Evolutionary conservation across 2,113 vertebrate genomes (phyloP).

Genomic region (Oxyruncus cristatus): DNA sequence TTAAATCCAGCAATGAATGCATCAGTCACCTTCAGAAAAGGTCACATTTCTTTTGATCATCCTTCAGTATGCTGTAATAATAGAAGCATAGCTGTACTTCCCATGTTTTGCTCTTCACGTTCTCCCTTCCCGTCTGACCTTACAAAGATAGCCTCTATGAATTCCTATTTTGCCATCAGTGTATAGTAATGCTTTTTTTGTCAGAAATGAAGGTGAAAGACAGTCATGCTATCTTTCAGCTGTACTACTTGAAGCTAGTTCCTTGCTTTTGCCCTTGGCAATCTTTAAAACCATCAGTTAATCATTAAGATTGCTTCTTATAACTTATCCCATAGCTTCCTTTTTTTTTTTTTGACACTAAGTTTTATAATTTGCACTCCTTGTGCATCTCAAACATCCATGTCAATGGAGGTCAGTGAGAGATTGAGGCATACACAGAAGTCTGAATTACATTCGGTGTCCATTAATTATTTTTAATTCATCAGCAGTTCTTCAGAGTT

Average conservation of each 20-base stretch:
- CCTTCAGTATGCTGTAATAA: background rate
- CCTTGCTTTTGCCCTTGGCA: background rate
- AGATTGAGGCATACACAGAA: background rate
- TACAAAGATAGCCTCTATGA: background rate
- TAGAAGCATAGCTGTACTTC: background rate
- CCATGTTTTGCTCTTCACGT: background rate
- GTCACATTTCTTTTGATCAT: background rate
- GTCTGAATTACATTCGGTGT: background rate
- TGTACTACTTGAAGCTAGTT: background rate
- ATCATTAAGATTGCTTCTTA: background rate
- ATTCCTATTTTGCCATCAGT: background rate
- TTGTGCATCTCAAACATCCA: background rate
- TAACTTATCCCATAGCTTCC: background rate
- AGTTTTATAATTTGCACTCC: background rate
- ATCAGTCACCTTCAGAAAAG: background rate
- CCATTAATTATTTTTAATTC: background rate
- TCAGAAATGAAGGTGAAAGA: background rate
- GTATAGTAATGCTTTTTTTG: background rate
- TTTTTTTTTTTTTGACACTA: background rate
- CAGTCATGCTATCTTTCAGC: background rate
- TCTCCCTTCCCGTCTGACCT: background rate
- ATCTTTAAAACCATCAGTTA: background rate
- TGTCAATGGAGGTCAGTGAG: background rate
- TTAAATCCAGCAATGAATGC: background rate
- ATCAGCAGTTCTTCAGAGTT: background rate